These are phyloP conservation scores for Perdita meconis DNA, from an alignment of 2,888 invertebrate species.

Conservation along the genomic window DNA sequence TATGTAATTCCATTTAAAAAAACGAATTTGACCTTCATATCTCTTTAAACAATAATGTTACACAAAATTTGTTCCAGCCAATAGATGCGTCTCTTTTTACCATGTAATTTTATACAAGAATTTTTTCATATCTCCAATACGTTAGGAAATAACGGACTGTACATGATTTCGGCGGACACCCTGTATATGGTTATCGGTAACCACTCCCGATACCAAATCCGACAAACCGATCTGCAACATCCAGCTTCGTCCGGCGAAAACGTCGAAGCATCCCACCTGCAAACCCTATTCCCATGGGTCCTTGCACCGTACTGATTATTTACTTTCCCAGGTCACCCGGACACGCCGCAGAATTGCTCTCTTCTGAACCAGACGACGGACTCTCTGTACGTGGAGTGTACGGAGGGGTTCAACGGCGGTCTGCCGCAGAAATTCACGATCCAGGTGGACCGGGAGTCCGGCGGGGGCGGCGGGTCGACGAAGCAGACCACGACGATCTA, in stretches of 20 bases:
- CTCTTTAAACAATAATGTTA: too few species aligned
- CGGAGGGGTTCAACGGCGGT: conserved; percentile 91
- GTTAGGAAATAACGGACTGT: too few species aligned
- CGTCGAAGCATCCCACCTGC: background rate
- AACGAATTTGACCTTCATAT: too few species aligned
- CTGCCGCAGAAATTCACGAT: conserved; percentile 90
- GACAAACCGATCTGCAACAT: background rate
- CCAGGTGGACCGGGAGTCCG: conserved; percentile 86
- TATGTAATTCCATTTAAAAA: too few species aligned
- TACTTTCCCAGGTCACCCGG: conserved; percentile 88
- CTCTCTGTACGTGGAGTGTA: conserved; percentile 89
- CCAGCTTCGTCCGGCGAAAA: background rate
- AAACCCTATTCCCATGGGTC: background rate
- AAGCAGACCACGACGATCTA: conserved; percentile 84
- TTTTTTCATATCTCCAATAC: too few species aligned
- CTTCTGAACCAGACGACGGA: conserved; percentile 90
- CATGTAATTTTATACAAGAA: too few species aligned
- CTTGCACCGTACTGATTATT: conserved; percentile 21
- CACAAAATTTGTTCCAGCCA: too few species aligned
- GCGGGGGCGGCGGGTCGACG: conserved; percentile 34
- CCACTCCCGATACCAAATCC: too few species aligned
- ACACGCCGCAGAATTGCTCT: conserved; percentile 90
- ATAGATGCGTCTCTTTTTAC: too few species aligned
- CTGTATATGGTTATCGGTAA: too few species aligned
- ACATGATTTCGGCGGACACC: too few species aligned